These are phyloP conservation scores for Panopea generosa DNA, from an alignment of 2,888 invertebrate species.

Conservation along the genomic window DNA sequence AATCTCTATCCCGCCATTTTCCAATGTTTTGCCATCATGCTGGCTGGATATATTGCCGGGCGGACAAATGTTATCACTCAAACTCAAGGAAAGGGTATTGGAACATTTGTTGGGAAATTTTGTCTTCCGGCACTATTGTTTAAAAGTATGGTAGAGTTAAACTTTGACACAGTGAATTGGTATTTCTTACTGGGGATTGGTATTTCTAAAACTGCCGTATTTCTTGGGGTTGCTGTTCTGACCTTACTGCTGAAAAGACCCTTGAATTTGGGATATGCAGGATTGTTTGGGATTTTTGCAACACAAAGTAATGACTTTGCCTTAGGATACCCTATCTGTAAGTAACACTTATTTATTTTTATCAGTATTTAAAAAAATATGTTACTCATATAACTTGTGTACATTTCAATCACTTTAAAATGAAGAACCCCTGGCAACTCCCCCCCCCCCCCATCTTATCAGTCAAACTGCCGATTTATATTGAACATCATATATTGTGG, in stretches of 20 bases:
- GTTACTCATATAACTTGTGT: background rate
- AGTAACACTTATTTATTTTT: slow-evolving; percentile 81
- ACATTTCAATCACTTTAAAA: background rate
- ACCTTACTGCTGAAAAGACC: slow-evolving; percentile 91
- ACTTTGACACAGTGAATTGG: slow-evolving; percentile 91
- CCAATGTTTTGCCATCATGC: slow-evolving; percentile 92
- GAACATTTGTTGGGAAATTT: slow-evolving; percentile 96
- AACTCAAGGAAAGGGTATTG: slow-evolving; percentile 88
- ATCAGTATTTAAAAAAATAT: background rate
- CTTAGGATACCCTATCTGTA: slow-evolving; percentile 97
- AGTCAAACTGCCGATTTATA: too few species aligned
- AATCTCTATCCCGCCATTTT: slow-evolving; percentile 95
- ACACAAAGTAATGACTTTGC: slow-evolving; percentile 99
- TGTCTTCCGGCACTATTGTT: slow-evolving; percentile 97
- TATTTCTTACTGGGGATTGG: slow-evolving; percentile 94
- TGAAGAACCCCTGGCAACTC: background rate
- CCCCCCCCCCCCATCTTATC: too few species aligned
- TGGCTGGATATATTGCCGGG: slow-evolving; percentile 83
- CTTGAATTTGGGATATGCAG: slow-evolving; percentile 93
- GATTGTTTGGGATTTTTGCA: slow-evolving; percentile 96
- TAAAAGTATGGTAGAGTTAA: slow-evolving; percentile 93
- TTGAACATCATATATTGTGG: too few species aligned
- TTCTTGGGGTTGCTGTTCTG: slow-evolving; percentile 88
- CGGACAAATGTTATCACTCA: slow-evolving; percentile 75
- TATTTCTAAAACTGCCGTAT: slow-evolving; percentile 94